A percentile compares a stretch with the other conserved stretches of the same genome.
phyloP scores from a whole-genome alignment of 2,888 invertebrate genomes.

The Osmoderma eremita region DNA sequence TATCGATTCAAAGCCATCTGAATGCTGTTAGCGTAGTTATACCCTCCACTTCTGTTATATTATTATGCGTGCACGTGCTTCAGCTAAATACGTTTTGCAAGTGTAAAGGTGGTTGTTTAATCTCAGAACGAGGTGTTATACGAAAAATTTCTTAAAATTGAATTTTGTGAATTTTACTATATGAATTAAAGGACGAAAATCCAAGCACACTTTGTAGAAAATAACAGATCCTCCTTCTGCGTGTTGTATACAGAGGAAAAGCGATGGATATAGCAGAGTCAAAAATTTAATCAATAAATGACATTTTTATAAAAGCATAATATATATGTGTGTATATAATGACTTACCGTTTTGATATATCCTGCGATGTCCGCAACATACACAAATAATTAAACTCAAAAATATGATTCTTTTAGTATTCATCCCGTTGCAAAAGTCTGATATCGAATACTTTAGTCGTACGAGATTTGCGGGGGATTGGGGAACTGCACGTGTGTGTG shows the following conservation, averaged over 20 bases:
- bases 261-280: background rate
- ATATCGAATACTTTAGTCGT: background rate
- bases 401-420: conserved; percentile 19
- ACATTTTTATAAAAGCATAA: background rate
- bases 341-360: conserved; percentile 13
- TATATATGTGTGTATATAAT: background rate
- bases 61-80: too few species aligned
- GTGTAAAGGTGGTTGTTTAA: background rate
- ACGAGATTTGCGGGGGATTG: too few species aligned
- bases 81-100: too few species aligned
- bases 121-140: conserved; percentile 8
- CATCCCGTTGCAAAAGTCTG: conserved; percentile 16
- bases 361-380: background rate
- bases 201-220: too few species aligned
- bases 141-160: conserved; percentile 7
- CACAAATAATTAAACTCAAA: conserved; percentile 23
- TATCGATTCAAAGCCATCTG: too few species aligned
- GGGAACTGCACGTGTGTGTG: background rate
- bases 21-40: too few species aligned
- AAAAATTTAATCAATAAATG: background rate
- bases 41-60: too few species aligned
- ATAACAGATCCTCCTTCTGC: too few species aligned
- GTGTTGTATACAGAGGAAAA: too few species aligned
- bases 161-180: too few species aligned
- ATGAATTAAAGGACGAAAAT: too few species aligned